Percentiles rank a stretch among this genome's conserved stretches.
Evolutionary conservation across 37 sponge, comb jelly and placozoan species (phyloP).

Genomic region (Spongilla lacustris): DNA sequence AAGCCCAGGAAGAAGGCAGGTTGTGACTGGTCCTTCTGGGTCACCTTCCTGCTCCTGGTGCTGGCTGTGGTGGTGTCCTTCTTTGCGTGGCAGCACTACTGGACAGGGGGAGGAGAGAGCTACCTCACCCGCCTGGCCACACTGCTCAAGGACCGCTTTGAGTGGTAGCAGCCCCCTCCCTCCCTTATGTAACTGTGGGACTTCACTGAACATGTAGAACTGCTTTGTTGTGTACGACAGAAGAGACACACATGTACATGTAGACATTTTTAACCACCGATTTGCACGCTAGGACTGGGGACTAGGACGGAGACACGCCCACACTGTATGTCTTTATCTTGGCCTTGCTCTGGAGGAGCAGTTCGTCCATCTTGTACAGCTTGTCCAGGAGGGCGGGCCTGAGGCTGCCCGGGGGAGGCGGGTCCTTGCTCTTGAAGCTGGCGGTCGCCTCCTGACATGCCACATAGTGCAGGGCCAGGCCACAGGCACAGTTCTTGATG

Average conservation of each 20-base stretch:
- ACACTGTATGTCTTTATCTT: slow-evolving; percentile 7
- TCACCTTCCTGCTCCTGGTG: slow-evolving; percentile 28
- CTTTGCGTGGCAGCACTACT: slow-evolving; percentile 37
- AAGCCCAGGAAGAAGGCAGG: neutral
- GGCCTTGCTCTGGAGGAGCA: slow-evolving; percentile 13
- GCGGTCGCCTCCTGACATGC: slow-evolving; percentile 47
- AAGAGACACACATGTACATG: neutral
- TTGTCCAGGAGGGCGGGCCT: slow-evolving; percentile 40
- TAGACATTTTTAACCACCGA: neutral
- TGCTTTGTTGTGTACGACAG: neutral
- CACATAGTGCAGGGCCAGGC: slow-evolving; percentile 42
- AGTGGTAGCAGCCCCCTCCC: neutral
- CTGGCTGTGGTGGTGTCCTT: slow-evolving; percentile 24
- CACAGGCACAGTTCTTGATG: slow-evolving; percentile 48
- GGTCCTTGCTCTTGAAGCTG: neutral
- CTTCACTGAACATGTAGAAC: neutral
- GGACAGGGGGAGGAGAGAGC: neutral
- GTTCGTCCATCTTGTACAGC: slow-evolving; percentile 43
- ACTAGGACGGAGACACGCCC: slow-evolving; percentile 10
- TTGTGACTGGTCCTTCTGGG: neutral
- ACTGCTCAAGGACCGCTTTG: neutral
- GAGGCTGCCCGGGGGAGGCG: slow-evolving; percentile 49
- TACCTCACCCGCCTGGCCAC: neutral
- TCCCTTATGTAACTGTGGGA: neutral
- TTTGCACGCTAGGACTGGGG: neutral